These are phyloP conservation scores for Podocnemis expansa DNA, from an alignment of 2,113 vertebrate genomes.

Conservation along the genomic window DNA sequence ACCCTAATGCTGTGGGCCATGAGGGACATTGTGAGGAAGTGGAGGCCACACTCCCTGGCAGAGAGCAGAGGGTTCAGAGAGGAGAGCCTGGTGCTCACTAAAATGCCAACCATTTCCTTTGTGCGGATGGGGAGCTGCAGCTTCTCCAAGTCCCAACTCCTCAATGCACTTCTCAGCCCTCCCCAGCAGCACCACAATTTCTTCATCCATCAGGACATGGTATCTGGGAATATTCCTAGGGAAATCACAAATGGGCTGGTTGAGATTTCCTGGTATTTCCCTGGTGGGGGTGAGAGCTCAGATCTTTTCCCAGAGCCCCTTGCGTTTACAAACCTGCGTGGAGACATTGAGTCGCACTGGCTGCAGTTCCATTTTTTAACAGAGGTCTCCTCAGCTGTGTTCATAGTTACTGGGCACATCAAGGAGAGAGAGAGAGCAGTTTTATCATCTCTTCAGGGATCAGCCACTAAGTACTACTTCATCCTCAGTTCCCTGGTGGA, in stretches of 20 bases:
- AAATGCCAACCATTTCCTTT: constrained; percentile 78
- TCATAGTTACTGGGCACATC: background rate
- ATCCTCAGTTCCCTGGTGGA: background rate
- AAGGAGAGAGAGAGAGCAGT: background rate
- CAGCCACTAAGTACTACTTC: background rate
- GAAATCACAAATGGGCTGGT: background rate
- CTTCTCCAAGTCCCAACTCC: constrained; percentile 77
- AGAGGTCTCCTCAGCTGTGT: background rate
- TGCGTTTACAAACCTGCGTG: background rate
- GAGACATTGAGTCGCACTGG: background rate
- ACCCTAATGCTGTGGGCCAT: background rate
- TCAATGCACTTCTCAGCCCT: constrained; percentile 77
- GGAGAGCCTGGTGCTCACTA: constrained; percentile 39
- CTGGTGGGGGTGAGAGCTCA: background rate
- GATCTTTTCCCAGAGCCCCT: background rate
- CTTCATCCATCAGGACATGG: constrained; percentile 75
- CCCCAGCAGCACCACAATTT: constrained; percentile 71
- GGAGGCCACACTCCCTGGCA: background rate
- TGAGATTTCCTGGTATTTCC: background rate
- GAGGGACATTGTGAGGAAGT: background rate
- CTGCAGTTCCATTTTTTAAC: background rate
- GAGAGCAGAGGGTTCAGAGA: background rate
- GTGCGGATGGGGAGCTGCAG: constrained; percentile 72
- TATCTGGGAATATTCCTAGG: constrained; percentile 63
- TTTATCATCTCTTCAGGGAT: background rate